Evolutionary conservation across 2,113 vertebrate species (phyloP).

Genomic region (Ibidorhyncha struthersii): DNA sequence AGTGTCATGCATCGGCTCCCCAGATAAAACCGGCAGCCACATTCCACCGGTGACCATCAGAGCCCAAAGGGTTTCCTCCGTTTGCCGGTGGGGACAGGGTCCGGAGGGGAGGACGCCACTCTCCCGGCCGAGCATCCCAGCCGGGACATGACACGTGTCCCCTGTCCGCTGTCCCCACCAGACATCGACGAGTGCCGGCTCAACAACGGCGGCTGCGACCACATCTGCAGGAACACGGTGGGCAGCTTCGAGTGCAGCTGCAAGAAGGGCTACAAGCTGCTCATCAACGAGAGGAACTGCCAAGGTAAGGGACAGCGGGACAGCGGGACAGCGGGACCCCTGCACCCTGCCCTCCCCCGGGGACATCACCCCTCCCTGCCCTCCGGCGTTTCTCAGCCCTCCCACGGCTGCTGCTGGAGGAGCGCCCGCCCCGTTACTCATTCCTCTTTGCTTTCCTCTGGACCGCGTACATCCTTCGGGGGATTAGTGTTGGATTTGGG

Average conservation of each 20-base stretch:
- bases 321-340: not conserved
- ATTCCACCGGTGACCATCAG: not conserved
- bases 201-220: constrained; percentile 96
- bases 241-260: constrained; percentile 98
- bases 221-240: constrained; percentile 96
- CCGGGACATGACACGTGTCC: accelerated
- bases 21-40: not conserved
- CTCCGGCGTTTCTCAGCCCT: not conserved
- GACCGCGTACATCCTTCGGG: accelerated
- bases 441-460: not conserved
- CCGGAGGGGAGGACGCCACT: not conserved
- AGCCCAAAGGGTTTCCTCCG: not conserved
- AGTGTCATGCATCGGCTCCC: accelerated
- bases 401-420: not conserved
- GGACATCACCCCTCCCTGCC: not conserved
- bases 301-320: constrained; percentile 79
- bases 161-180: constrained; percentile 66
- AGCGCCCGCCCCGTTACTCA: accelerated
- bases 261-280: constrained; percentile 96
- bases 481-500: not conserved
- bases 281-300: constrained; percentile 96
- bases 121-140: not conserved
- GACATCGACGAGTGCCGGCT: constrained; percentile 95
- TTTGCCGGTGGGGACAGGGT: not conserved
- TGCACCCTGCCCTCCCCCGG: not conserved